These are phyloP conservation scores for Drosophila eohydei DNA, from an alignment of 2,888 invertebrate species.

Conservation along the genomic window DNA sequence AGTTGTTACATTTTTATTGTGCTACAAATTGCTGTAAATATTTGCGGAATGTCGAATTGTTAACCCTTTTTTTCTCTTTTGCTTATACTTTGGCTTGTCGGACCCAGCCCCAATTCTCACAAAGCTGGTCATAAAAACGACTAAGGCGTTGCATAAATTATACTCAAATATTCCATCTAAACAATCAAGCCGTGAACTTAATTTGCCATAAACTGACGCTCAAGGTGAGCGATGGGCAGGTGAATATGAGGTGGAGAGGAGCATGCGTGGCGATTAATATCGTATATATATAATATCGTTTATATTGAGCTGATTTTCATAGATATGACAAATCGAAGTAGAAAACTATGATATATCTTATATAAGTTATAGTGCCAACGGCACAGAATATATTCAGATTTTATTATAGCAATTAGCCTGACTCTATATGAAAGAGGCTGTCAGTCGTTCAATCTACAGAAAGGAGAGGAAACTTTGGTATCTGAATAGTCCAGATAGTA, in stretches of 20 bases:
- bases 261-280: constrained; percentile 23
- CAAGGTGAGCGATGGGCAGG: constrained; percentile 22
- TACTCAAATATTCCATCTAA: constrained; percentile 65
- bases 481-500: background rate
- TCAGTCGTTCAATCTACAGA: background rate
- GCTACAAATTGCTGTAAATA: constrained; percentile 80
- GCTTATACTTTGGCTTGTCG: constrained; percentile 18
- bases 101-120: constrained; percentile 20
- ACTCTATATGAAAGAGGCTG: background rate
- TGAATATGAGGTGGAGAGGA: constrained; percentile 2
- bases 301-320: background rate
- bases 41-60: constrained; percentile 70
- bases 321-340: background rate
- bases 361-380: background rate
- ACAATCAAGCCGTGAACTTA: constrained; percentile 79
- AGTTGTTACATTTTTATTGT: constrained; percentile 71
- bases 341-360: background rate
- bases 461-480: background rate
- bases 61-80: constrained; percentile 64
- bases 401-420: background rate
- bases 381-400: background rate
- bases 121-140: constrained; percentile 20
- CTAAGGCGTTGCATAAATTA: constrained; percentile 66
- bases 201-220: constrained; percentile 70
- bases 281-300: background rate